These are phyloP conservation scores for Drosophila leonis DNA, from an alignment of 2,888 invertebrate genomes.

Conservation along the genomic window DNA sequence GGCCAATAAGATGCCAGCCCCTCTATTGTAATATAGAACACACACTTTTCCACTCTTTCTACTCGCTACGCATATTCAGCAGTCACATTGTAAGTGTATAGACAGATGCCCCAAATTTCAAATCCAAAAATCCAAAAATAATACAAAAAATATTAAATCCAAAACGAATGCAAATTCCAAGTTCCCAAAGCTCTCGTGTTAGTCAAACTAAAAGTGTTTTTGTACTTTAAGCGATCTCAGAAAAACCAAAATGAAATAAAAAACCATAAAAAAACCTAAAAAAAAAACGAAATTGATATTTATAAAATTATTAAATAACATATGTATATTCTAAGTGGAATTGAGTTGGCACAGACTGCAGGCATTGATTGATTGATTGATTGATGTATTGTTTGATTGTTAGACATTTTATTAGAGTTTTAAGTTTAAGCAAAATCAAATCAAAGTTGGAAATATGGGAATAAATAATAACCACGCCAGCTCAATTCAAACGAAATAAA, in stretches of 20 bases:
- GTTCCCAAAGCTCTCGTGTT: conserved; percentile 70
- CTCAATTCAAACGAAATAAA: conserved; percentile 50
- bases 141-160: background rate
- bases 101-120: conserved; percentile 43
- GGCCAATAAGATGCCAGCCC: conserved; percentile 39
- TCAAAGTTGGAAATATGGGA: conserved; percentile 38
- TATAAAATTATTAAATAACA: conserved; percentile 52
- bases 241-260: background rate
- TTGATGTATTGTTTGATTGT: conserved; percentile 67
- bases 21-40: conserved; percentile 81
- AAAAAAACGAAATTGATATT: conserved; percentile 46
- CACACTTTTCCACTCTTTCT: conserved; percentile 80
- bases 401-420: conserved; percentile 59
- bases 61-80: conserved; percentile 68
- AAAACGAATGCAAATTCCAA: conserved; percentile 9
- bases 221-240: conserved; percentile 77
- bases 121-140: conserved; percentile 5
- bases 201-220: conserved; percentile 79
- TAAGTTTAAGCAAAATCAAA: conserved; percentile 57
- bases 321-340: conserved; percentile 57
- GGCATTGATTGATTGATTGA: conserved; percentile 50
- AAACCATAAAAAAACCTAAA: conserved; percentile 20
- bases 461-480: conserved; percentile 41
- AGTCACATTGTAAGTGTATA: conserved; percentile 72
- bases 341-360: conserved; percentile 80